Evolutionary conservation across 1,140 invertebrate genomes (phyloP).

Genomic region (Drosophila elegans): DNA sequence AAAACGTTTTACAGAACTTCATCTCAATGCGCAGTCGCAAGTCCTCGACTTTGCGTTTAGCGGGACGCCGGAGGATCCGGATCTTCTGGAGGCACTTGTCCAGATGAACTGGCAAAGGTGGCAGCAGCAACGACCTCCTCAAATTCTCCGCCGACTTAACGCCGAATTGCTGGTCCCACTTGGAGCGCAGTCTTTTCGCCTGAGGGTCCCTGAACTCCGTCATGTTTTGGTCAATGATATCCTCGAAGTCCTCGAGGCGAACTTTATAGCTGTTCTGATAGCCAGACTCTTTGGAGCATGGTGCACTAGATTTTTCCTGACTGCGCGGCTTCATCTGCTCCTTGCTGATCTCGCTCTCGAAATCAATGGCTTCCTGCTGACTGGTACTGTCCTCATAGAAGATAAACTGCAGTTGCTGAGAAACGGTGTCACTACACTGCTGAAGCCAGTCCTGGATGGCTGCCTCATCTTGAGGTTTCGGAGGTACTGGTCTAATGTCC

Average conservation of each 20-base stretch:
- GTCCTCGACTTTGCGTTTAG: constrained; percentile 10
- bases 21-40: constrained; percentile 26
- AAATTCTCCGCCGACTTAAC: constrained; percentile 6
- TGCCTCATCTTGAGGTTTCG: constrained; percentile 12
- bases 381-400: background rate
- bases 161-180: background rate
- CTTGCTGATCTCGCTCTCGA: constrained; percentile 27
- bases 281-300: background rate
- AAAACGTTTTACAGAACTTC: constrained; percentile 19
- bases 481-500: constrained; percentile 5
- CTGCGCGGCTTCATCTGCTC: background rate
- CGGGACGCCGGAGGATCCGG: constrained; percentile 35
- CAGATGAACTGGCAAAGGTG: constrained; percentile 8
- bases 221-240: constrained; percentile 25
- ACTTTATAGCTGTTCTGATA: constrained; percentile 30
- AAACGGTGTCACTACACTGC: constrained; percentile 17
- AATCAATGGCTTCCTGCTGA: constrained; percentile 14
- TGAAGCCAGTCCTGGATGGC: constrained; percentile 22
- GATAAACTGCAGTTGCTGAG: constrained; percentile 7
- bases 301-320: too few relatives aligned
- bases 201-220: constrained; percentile 41
- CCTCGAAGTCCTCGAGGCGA: constrained; percentile 28
- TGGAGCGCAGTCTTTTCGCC: constrained; percentile 21
- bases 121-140: constrained; percentile 15
- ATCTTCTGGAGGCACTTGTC: constrained; percentile 39